Evolutionary conservation across 2,888 invertebrate species (phyloP).

Genomic region (Hecatera dysodea): DNA sequence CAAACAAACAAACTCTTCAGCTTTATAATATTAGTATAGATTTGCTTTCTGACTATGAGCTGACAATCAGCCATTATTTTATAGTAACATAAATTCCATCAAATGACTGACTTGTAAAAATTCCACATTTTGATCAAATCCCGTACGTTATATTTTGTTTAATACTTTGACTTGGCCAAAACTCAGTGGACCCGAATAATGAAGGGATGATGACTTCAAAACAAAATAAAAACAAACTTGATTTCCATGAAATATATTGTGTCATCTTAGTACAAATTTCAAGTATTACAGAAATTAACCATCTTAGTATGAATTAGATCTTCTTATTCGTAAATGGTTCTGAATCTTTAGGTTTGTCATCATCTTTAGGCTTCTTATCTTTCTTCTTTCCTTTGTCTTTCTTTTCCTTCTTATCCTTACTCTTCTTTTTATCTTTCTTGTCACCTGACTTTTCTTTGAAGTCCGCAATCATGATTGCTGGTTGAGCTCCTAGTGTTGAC

Average conservation of each 20-base stretch:
- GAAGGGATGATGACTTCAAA: neutral
- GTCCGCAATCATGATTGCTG: conserved; percentile 59
- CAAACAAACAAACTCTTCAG: too few species aligned
- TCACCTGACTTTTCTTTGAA: conserved; percentile 43
- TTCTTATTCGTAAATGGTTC: conserved; percentile 33
- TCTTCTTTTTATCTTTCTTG: conserved; percentile 22
- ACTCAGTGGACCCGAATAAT: neutral
- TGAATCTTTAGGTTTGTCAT: neutral
- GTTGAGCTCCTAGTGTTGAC: conserved; percentile 35
- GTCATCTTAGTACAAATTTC: neutral
- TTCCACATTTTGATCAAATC: neutral
- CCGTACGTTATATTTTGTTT: neutral
- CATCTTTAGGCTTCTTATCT: conserved; percentile 15
- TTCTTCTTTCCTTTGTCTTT: conserved; percentile 18
- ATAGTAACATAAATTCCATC: neutral
- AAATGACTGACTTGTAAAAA: neutral
- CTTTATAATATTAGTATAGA: neutral
- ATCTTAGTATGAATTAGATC: neutral
- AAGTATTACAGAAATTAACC: neutral
- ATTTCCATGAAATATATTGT: conserved; percentile 5
- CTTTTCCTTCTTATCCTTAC: conserved; percentile 15
- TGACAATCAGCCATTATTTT: neutral
- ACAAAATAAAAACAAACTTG: conserved; percentile 3
- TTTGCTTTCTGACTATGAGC: neutral
- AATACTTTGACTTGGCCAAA: neutral